Evolutionary conservation across 2,113 vertebrate species (phyloP).

Genomic region (Oxyruncus cristatus): DNA sequence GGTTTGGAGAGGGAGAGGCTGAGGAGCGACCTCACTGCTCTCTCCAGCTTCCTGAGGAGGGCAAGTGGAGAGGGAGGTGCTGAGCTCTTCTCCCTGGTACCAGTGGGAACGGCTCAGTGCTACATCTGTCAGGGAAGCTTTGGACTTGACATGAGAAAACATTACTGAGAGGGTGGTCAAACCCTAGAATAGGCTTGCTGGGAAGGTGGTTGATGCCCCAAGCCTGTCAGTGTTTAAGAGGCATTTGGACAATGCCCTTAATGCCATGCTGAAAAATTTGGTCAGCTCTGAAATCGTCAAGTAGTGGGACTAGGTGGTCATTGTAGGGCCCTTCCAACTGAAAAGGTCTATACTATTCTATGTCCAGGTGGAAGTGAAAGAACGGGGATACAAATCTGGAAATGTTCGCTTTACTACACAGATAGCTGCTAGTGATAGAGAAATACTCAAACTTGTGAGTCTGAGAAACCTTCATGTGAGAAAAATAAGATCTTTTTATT

Average conservation of each 20-base stretch:
- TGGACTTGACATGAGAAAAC: not conserved
- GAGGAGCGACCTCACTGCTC: not conserved
- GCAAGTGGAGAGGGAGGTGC: no score
- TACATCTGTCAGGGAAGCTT: not conserved
- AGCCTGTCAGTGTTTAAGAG: not conserved
- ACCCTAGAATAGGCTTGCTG: not conserved
- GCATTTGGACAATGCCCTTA: not conserved
- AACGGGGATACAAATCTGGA: not conserved
- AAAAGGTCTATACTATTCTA: not conserved
- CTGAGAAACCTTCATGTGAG: not conserved
- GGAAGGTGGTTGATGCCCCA: not conserved
- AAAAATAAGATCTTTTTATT: conserved; percentile 35
- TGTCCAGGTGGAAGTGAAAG: not conserved
- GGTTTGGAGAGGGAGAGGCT: no score
- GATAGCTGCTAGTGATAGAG: not conserved
- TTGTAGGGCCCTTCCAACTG: not conserved
- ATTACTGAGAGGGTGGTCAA: not conserved
- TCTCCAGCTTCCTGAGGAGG: not conserved
- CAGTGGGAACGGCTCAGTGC: no score
- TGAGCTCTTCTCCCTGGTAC: not conserved
- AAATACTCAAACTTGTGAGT: not conserved
- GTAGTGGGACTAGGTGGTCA: no score
- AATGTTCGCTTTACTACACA: not conserved
- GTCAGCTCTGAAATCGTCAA: not conserved
- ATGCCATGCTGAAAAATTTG: not conserved